Evolutionary conservation across 2,888 invertebrate species (phyloP), one percentile per base, ranked within the genome.

Genomic region (Alitta virens): DNA sequence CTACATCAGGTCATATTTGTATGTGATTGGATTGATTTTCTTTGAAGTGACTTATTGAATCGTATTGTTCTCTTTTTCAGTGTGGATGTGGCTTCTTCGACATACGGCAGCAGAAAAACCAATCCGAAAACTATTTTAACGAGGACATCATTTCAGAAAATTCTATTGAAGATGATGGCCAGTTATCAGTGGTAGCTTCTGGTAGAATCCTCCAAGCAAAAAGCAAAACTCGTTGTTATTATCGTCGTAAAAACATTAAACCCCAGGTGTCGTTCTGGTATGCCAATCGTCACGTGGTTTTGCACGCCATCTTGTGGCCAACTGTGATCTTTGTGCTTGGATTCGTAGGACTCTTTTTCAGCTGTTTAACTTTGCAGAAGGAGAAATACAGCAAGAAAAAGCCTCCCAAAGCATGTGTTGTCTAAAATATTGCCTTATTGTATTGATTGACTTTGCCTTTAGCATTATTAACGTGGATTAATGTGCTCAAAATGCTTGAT

Each of bases 301-400:
- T 59, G 5, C 59, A 59, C 24, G 51, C 59, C 16, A 59, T 59
- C 12, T 24, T 59, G 24, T 59, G 59, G 59, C 59, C 59, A 16
- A 59, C 59, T 9, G 49, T 59, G 38, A 40, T 59, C 2, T 59
- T 59, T 33, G 52, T 59, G 9, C 33, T 38, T 1, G 59, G 59
- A 2, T 59, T 59, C 40, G 59, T 59, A 2, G 59, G 59, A 33
- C 42, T 59, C 2, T 59, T 59, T 51, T 59, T 59, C 59, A 59
- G 59, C 26, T 59, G 59, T 52, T 24, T 59, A 24, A 59, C 51
- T 23, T 26, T 59, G 1, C 59, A 59, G 40, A 59, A 59, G 38
- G 46, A n/a, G 7, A 46, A 46, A 46, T 46, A 33, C 12, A 12
- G 33, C 33, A 33, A 33, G 33, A 33, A 33, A 12, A 33, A 33